Conservation (phyloP, 2,888 invertebrate species). For the Selenia dentaria region DNA sequence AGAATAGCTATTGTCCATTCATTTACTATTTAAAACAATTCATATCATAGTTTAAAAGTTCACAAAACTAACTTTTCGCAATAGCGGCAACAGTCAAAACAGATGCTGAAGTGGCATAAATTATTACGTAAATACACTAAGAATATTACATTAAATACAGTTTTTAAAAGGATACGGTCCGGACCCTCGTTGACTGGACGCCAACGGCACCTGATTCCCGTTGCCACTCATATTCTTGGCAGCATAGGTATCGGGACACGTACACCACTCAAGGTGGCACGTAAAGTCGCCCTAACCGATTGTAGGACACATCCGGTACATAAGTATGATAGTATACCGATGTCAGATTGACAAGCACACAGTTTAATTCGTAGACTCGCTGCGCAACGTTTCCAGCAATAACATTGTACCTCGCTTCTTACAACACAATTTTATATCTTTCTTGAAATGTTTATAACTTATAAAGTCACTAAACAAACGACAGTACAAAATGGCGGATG, state of each 20-base stretch:
- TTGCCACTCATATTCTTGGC: conserved; percentile 87
- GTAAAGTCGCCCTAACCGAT: conserved; percentile 81
- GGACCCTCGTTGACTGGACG: conserved; percentile 84
- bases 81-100: conserved; percentile 57
- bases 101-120: conserved; percentile 68
- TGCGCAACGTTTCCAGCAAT: conserved; percentile 74
- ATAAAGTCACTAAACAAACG: conserved; percentile 84
- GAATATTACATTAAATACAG: conserved; percentile 48
- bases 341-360: conserved; percentile 77
- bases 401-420: conserved; percentile 76
- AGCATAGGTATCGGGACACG: conserved; percentile 85
- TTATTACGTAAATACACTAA: conserved; percentile 77
- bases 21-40: not conserved
- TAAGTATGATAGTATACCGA: conserved; percentile 68
- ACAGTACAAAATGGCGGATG: conserved; percentile 85
- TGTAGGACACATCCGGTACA: conserved; percentile 84
- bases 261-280: conserved; percentile 87
- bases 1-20: too few relatives aligned
- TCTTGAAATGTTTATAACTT: conserved; percentile 67
- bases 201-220: conserved; percentile 87
- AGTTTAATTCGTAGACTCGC: conserved; percentile 68
- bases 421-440: conserved; percentile 69
- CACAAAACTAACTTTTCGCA: conserved; percentile 52
- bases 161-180: conserved; percentile 85
- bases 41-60: not conserved